phyloP scores from a whole-genome alignment of 2,113 vertebrate species.

The Pipra filicauda region DNA sequence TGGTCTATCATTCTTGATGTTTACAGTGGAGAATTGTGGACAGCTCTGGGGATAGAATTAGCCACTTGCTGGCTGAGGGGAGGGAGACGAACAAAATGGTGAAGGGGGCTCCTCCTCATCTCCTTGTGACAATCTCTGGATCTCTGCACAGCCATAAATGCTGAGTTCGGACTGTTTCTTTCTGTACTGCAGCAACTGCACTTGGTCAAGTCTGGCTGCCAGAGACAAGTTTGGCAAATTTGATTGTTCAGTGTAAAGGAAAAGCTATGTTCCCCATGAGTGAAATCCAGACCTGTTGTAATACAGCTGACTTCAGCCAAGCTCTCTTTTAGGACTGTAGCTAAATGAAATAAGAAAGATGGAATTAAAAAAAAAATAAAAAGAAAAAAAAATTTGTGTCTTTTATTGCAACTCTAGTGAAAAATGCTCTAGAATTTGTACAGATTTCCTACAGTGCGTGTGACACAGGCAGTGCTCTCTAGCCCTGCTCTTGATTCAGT shows the following conservation, averaged over 20 bases:
- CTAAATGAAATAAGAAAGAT: background rate
- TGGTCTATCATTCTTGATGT: background rate
- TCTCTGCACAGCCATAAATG: background rate
- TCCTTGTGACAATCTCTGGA: background rate
- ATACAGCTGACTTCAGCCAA: background rate
- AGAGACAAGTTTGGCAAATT: background rate
- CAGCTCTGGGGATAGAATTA: background rate
- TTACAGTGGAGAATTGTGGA: background rate
- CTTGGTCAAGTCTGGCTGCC: background rate
- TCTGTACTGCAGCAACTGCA: background rate
- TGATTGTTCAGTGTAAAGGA: background rate
- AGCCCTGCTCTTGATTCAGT: background rate
- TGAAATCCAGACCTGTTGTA: background rate
- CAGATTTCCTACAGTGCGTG: background rate
- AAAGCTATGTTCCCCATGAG: background rate
- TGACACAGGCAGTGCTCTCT: background rate
- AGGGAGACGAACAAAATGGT: background rate
- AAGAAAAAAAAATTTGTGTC: background rate
- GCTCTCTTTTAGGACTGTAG: background rate
- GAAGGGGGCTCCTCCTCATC: background rate
- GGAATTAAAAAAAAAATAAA: background rate
- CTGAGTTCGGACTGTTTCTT: background rate
- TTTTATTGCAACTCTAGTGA: background rate
- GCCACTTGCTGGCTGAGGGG: background rate
- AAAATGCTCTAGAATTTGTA: background rate